Evolutionary conservation across 2,888 invertebrate species (phyloP), one percentile per base, ranked within the genome.

Genomic region (Dilophus febrilis): DNA sequence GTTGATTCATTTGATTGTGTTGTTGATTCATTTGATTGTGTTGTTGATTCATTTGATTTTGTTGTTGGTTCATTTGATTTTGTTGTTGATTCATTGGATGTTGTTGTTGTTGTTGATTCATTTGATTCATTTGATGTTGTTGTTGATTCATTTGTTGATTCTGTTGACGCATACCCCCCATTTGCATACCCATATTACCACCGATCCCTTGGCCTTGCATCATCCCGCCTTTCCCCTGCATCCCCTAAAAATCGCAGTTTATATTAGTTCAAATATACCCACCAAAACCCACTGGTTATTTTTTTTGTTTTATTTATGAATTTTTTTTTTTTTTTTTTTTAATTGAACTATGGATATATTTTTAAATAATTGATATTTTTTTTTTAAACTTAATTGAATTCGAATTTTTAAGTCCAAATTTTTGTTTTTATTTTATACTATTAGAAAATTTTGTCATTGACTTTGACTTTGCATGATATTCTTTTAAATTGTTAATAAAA

Each of bases 201-300:
- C 53, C 62, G 46, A 46, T 49, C 49, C 45, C 46, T 56, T 55
- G 59, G 50, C 56, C 60, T 59, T n/a, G n/a, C n/a, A 55, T 61
- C 62, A 59, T 68, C 67, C 61, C 67, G 63, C 69, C 68, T 68
- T 67, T 70, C 68, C 65, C 68, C 66, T 40, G 47, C 46, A 68
- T 71, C 72, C 65, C 68, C 69, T 70, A 64, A 37, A 47, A 49
- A 44, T 42, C 47, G 41, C 43, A 48, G 41, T 40, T 41, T 40
- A 35, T 42, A 44, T 47, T 47, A 47, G 44, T 45, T 41, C 35
- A 30, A n/a, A 22, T 30, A 29, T n/a, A 37, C 30, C 30, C 30
- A 30, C 30, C 30, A 30, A n/a, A n/a, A 18, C 19, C 19, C 30
- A 30, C 19, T 30, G 19, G 17, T n/a, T n/a, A n/a, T n/a, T n/a